phyloP scores from a whole-genome alignment of 1,140 invertebrate genomes.

The Sitodiplosis mosellana region DNA sequence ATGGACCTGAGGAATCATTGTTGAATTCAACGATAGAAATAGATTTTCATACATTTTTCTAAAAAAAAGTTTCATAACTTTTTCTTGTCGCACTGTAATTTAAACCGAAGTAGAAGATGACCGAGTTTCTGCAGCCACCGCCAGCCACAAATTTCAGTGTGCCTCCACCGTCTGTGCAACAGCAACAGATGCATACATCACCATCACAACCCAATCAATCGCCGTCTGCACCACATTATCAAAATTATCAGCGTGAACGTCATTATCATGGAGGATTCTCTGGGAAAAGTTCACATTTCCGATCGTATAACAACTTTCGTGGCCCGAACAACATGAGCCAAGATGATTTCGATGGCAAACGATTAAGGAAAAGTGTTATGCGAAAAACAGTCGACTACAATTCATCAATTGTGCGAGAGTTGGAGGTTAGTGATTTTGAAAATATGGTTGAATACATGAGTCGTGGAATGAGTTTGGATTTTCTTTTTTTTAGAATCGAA shows the following conservation, averaged over 20 bases:
- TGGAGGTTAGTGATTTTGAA: constrained; percentile 51
- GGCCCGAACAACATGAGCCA: constrained; percentile 35
- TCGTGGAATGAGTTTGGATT: neutral
- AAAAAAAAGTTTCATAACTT: too few species aligned
- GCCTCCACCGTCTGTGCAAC: constrained; percentile 4
- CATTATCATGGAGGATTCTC: neutral
- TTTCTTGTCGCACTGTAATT: too few species aligned
- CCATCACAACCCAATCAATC: neutral
- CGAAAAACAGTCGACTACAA: constrained; percentile 97
- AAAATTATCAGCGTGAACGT: neutral
- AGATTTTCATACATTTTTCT: too few species aligned
- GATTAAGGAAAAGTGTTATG: constrained; percentile 88
- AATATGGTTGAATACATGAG: neutral
- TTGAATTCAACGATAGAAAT: too few species aligned
- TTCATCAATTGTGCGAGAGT: constrained; percentile 78
- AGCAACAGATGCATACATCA: constrained; percentile 1
- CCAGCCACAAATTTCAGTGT: constrained; percentile 9
- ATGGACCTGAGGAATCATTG: too few species aligned
- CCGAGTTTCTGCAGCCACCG: neutral
- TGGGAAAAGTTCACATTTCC: constrained; percentile 14
- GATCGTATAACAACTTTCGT: constrained; percentile 16
- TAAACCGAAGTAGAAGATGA: too few species aligned
- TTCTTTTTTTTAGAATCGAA: constrained; percentile 45
- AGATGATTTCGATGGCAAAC: constrained; percentile 89
- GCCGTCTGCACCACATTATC: constrained; percentile 4